Evolutionary conservation across 2,888 invertebrate genomes (phyloP), one percentile per base, ranked within the genome.

Genomic region (Sabatieria punctata): DNA sequence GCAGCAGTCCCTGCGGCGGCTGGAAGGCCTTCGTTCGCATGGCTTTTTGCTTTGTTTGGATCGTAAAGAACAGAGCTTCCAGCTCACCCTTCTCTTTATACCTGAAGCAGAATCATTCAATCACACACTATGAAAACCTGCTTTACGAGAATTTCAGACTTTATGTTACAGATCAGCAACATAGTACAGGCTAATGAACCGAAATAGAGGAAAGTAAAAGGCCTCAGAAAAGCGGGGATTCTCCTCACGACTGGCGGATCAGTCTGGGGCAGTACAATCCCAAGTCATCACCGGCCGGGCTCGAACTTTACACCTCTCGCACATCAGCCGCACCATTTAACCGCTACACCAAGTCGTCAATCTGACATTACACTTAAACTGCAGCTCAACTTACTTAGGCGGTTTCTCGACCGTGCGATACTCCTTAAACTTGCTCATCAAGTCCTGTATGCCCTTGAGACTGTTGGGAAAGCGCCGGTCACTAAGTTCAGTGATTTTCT

Each of bases 361-460:
- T 30, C 8, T 11, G 30, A 8, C 30, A 30, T 26, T 22, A 41
- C 41, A 15, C 15, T 25, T 4, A 19, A 40, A 41, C 30, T 67
- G n/a, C n/a, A n/a, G n/a, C n/a, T n/a, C n/a, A n/a, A n/a, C 77
- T 73, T 64, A 84, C 79, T 89, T 95, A 52, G 93, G 91, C 8
- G 97, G 95, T 70, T 97, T 97, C 68, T 97, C 95, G 41, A 85
- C 79, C 0, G 89, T 93, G 56, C 93, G 75, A 69, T 95, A 97
- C 64, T 86, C 81, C 60, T 91, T 95, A 71, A 97, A 97, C 35
- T 78, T 75, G 46, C 84, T 70, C 56, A 95, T 70, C 60, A 91
- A 78, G 38, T 80, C 77, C 70, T 93, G 91, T 57, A 95, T 91
- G 43, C 85, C 93, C 66, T 89, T 89, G 49, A 93, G 69, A 0